Evolutionary conservation across 1,140 invertebrate species (phyloP).

Genomic region (Drosophila elegans): DNA sequence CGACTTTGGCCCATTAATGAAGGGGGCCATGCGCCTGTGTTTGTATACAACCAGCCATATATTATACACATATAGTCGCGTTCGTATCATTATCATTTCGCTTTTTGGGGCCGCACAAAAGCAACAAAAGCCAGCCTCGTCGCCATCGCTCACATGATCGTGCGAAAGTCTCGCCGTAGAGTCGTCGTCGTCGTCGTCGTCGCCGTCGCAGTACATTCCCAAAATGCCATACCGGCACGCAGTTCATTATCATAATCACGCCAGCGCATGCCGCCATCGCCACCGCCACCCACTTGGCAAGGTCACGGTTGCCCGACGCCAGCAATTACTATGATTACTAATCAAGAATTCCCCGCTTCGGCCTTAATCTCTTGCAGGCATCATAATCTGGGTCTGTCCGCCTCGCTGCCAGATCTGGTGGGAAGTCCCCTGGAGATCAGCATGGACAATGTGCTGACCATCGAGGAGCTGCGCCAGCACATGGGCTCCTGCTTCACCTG

Average conservation of each 20-base stretch:
- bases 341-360: constrained; percentile 33
- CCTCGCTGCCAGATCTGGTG: constrained; percentile 81
- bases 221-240: constrained; percentile 20
- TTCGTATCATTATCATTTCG: constrained; percentile 44
- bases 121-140: constrained; percentile 43
- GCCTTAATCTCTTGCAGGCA: constrained; percentile 64
- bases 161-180: constrained; percentile 60
- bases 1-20: constrained; percentile 57
- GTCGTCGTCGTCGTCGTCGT: constrained; percentile 7
- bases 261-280: constrained; percentile 26
- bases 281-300: constrained; percentile 38
- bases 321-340: constrained; percentile 46
- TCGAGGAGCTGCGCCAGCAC: constrained; percentile 90
- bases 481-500: constrained; percentile 91
- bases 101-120: constrained; percentile 47
- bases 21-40: constrained; percentile 45
- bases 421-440: constrained; percentile 82
- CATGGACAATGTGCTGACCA: constrained; percentile 87
- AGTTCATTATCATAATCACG: constrained; percentile 78
- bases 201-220: constrained; percentile 55
- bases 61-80: constrained; percentile 5
- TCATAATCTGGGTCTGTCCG: constrained; percentile 80
- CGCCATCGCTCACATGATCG: constrained; percentile 75
- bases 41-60: constrained; percentile 8
- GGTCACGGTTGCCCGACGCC: constrained; percentile 48